phyloP scores from a whole-genome alignment of 2,888 invertebrate genomes.

The Noctuana brunneofusca region DNA sequence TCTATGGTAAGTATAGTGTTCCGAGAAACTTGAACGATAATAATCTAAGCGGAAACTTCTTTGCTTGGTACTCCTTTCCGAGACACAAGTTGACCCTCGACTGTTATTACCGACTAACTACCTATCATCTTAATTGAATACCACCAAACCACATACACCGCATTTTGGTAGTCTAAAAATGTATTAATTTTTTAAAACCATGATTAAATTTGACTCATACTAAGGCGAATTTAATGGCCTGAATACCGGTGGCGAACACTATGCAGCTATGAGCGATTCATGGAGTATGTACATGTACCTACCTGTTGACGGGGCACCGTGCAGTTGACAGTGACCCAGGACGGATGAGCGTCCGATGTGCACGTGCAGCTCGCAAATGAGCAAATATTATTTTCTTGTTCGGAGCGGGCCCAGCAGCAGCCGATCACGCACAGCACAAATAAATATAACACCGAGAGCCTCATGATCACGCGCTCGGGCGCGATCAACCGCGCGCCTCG shows the following conservation, averaged over 20 bases:
- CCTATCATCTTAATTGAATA: conserved; percentile 16
- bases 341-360: conserved; percentile 77
- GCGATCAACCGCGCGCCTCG: conserved; percentile 62
- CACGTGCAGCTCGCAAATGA: conserved; percentile 82
- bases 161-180: not conserved
- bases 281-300: conserved; percentile 47
- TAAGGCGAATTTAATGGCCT: conserved; percentile 22
- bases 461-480: conserved; percentile 71
- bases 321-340: conserved; percentile 86
- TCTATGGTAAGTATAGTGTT: conserved; percentile 5
- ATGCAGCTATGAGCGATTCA: conserved; percentile 32
- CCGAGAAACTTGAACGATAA: conserved; percentile 20
- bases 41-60: conserved; percentile 25
- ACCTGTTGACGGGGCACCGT: conserved; percentile 84
- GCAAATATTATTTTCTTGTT: conserved; percentile 72
- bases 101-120: conserved; percentile 23
- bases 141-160: conserved; percentile 4
- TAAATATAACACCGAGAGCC: conserved; percentile 60
- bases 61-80: conserved; percentile 27
- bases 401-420: conserved; percentile 47
- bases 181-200: not conserved
- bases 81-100: conserved; percentile 30
- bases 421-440: conserved; percentile 79
- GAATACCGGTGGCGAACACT: conserved; percentile 36
- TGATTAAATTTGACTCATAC: conserved; percentile 27